Evolutionary conservation across 1,140 invertebrate species (phyloP).

Genomic region (Chymomyza costata): DNA sequence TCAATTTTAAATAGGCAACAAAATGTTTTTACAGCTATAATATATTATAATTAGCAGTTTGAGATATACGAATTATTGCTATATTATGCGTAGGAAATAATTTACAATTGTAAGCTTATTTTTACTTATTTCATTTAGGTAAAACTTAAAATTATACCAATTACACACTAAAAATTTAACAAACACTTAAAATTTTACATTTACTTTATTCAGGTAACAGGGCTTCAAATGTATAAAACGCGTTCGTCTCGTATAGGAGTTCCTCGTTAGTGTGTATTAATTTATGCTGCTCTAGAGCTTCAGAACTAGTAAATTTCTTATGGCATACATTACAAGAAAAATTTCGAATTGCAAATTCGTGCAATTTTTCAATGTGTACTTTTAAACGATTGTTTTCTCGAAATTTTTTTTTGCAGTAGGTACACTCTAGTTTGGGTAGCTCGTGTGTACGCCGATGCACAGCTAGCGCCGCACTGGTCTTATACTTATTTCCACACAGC

Average conservation of each 20-base stretch:
- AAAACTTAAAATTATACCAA: no score
- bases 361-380: conserved; percentile 20
- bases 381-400: conserved; percentile 29
- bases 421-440: conserved; percentile 3
- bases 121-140: neutral
- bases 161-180: no score
- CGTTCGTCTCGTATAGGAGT: no score
- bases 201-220: no score
- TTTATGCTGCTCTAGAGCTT: neutral
- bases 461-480: conserved; percentile 26
- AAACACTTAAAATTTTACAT: no score
- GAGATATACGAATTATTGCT: no score
- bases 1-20: neutral
- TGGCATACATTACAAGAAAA: neutral
- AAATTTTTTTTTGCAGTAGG: conserved; percentile 21
- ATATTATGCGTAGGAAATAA: neutral
- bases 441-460: conserved; percentile 35
- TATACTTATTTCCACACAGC: conserved; percentile 23
- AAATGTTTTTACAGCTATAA: no score
- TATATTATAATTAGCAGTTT: no score
- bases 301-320: neutral
- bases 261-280: no score
- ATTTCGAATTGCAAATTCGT: conserved; percentile 1
- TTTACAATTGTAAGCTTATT: neutral
- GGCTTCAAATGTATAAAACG: no score